phyloP scores from a whole-genome alignment of 2,888 invertebrate species.

The Gasteruption jaculator region DNA sequence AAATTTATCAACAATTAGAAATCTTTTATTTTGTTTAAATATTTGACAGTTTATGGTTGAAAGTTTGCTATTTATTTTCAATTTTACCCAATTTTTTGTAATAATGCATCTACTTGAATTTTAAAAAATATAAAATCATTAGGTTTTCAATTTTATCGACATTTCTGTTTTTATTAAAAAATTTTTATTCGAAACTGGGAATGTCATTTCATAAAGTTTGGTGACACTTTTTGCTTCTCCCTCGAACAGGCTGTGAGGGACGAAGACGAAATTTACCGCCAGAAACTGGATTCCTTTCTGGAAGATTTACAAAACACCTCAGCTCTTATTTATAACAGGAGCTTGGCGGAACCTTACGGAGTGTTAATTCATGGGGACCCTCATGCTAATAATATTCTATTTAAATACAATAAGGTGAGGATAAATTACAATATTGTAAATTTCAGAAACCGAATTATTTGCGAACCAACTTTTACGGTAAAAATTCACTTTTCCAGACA shows the following conservation, averaged over 20 bases:
- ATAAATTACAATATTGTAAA: not conserved
- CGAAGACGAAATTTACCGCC: conserved; percentile 20
- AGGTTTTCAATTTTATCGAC: no score
- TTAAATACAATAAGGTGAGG: conserved; percentile 27
- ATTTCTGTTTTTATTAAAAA: no score
- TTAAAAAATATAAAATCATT: no score
- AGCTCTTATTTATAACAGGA: conserved; percentile 13
- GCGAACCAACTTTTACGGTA: not conserved
- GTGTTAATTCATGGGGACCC: conserved; percentile 29
- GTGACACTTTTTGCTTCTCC: no score
- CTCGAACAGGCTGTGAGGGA: conserved; percentile 16
- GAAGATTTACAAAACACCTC: conserved; percentile 9
- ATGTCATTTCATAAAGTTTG: no score
- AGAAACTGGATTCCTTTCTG: conserved; percentile 20
- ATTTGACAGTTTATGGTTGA: no score
- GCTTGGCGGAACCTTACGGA: conserved; percentile 27
- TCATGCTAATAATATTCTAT: conserved; percentile 31
- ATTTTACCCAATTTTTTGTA: no score
- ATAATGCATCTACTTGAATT: no score
- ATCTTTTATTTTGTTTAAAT: no score
- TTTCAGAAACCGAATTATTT: not conserved
- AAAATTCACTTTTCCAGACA: conserved; percentile 19
- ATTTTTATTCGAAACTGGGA: no score
- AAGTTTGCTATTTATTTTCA: no score
- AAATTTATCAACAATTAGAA: no score